phyloP scores from a whole-genome alignment of 2,113 vertebrate genomes.

The Orthochromis malagaraziensis region DNA sequence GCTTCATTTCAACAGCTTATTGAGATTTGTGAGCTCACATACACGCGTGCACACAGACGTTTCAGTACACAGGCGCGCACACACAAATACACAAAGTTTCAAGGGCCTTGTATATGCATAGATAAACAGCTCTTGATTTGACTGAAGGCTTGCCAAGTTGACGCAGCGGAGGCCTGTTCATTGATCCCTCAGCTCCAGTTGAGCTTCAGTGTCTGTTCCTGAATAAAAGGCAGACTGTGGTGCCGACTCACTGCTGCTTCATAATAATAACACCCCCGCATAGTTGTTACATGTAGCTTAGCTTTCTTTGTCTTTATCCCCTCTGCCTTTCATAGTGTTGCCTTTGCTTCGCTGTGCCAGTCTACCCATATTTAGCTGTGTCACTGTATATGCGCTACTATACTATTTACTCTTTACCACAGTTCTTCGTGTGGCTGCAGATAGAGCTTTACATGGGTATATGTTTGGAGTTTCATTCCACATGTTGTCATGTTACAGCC shows the following conservation, averaged over 20 bases:
- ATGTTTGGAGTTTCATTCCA: neutral
- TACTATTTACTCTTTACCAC: neutral
- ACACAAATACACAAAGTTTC: neutral
- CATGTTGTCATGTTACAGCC: neutral
- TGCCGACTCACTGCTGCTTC: neutral
- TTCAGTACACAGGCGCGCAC: neutral
- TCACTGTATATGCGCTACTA: neutral
- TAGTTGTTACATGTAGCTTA: neutral
- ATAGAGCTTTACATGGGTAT: neutral
- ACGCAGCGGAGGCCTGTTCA: slow-evolving; percentile 5
- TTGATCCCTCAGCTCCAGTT: slow-evolving; percentile 20
- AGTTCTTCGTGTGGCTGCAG: neutral
- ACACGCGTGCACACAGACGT: neutral
- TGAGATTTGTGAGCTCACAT: neutral
- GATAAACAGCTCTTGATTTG: slow-evolving; percentile 41
- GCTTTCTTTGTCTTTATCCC: neutral
- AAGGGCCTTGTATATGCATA: neutral
- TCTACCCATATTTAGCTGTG: neutral
- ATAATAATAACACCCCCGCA: neutral
- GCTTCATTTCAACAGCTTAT: neutral
- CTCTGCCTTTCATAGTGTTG: neutral
- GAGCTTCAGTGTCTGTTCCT: slow-evolving; percentile 5
- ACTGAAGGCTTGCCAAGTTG: slow-evolving; percentile 41
- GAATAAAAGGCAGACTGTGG: neutral
- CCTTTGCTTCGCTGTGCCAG: neutral